Evolutionary conservation across 2,888 invertebrate species (phyloP).

Genomic region (Hecatera dysodea): DNA sequence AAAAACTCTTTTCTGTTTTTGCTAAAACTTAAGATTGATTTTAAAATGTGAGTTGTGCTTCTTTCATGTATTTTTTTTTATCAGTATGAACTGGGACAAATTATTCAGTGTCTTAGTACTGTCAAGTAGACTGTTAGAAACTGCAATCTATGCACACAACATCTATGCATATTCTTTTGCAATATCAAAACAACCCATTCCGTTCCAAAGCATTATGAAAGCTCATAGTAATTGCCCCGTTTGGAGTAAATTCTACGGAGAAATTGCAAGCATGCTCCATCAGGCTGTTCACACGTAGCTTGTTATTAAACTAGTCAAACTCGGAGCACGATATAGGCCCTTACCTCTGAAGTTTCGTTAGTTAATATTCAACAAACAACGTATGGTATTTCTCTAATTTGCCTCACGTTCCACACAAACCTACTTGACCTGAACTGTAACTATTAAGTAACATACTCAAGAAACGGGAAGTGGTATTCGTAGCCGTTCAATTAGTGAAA

Average conservation of each 20-base stretch:
- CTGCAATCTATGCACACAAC: slow-evolving; percentile 15
- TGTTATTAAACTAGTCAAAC: slow-evolving; percentile 50
- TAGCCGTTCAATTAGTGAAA: slow-evolving; percentile 52
- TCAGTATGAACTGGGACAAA: neutral
- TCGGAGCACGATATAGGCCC: slow-evolving; percentile 43
- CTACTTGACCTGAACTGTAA: slow-evolving; percentile 63
- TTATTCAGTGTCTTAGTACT: neutral
- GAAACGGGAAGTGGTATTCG: slow-evolving; percentile 45
- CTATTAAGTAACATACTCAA: slow-evolving; percentile 52
- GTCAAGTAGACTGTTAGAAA: neutral
- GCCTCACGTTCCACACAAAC: slow-evolving; percentile 61
- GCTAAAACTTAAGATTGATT: too few relatives aligned
- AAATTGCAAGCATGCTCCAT: slow-evolving; percentile 51
- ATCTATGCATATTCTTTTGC: slow-evolving; percentile 1
- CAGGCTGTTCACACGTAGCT: slow-evolving; percentile 35
- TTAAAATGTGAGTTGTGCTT: too few relatives aligned
- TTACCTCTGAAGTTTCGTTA: slow-evolving; percentile 57
- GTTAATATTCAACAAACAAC: slow-evolving; percentile 63
- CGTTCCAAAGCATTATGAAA: slow-evolving; percentile 10
- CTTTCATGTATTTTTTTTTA: neutral
- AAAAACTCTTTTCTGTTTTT: too few relatives aligned
- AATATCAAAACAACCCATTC: slow-evolving; percentile 9
- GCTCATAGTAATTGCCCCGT: slow-evolving; percentile 26
- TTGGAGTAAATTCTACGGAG: slow-evolving; percentile 20
- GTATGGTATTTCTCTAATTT: slow-evolving; percentile 65